Evolutionary conservation across 2,888 invertebrate genomes (phyloP), one percentile per base, ranked within the genome.

Genomic region (Cryptocephalus moraei): DNA sequence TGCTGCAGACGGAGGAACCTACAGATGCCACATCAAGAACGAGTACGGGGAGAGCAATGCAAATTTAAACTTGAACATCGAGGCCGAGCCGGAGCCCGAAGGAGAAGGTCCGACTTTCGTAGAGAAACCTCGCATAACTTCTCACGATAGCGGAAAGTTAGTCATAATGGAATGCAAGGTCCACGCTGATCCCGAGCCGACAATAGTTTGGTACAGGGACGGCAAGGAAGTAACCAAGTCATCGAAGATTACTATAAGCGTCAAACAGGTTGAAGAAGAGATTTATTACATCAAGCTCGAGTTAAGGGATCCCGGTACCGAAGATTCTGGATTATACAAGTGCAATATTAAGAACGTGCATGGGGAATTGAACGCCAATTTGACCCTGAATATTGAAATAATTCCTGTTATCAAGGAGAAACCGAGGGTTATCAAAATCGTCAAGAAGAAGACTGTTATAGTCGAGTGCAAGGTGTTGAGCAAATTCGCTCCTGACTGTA

Each of bases 381-480:
- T 96, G 56, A 94, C 95, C 58, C 81, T 97, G 62, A 96, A 97
- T 74, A 93, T 97, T 74, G 94, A 95, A 85, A 94, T 92, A 77
- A 86, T 91, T 73, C 91, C 91, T 66, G 91, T 92, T 62, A 92
- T 91, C 64, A 90, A 87, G 74, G 92, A 92, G 69, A 90, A 87
- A 68, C 94, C 94, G 46, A 90, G 82, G 74, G 85, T 92, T 60
- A 85, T 93, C 62, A 90, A 89, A 69, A 86, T 94, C 63, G 80
- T 92, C 59, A 93, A 93, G 71, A 91, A 89, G 76, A 87, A 86
- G 68, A 89, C 91, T 58, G 86, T 96, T 57, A 82, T 94, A 58
- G 89, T 96, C 68, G 93, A 94, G 72, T 93, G 94, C 70, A 84
- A 85, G 67, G 91, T 96, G 51, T 84, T 91, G 67, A 93, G 93